These are phyloP conservation scores for Axis porcinus DNA, from an alignment of 2,113 vertebrate species.

Conservation along the genomic window DNA sequence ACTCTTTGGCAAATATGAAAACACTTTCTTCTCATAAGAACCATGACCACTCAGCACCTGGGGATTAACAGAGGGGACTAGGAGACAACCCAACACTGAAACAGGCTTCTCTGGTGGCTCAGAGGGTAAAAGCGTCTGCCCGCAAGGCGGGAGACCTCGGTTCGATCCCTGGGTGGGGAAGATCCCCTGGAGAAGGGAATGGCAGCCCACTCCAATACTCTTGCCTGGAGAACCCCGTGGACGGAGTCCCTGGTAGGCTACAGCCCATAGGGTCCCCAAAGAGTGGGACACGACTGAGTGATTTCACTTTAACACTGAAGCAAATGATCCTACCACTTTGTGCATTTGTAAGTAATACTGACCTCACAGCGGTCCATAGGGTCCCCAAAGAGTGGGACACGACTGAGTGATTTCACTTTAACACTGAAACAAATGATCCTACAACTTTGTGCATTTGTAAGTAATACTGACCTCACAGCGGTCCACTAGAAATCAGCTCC, in stretches of 20 bases:
- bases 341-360: background rate
- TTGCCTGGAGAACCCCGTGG: background rate
- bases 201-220: background rate
- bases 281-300: background rate
- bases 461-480: background rate
- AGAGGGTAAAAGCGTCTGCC: background rate
- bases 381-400: background rate
- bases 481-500: slow-evolving; percentile 3
- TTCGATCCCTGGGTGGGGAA: background rate
- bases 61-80: background rate
- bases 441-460: background rate
- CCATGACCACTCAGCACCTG: background rate
- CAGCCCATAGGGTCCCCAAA: background rate
- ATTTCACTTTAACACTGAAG: background rate
- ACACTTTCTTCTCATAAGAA: slow-evolving; percentile 8
- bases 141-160: background rate
- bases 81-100: slow-evolving; percentile 3
- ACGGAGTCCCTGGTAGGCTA: background rate
- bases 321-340: background rate
- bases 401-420: background rate
- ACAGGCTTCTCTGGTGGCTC: background rate
- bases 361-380: background rate
- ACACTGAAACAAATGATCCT: background rate
- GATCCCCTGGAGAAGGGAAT: background rate
- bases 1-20: slow-evolving; percentile 19